phyloP scores from a whole-genome alignment of 2,113 vertebrate species.

The Podarcis cretensis region DNA sequence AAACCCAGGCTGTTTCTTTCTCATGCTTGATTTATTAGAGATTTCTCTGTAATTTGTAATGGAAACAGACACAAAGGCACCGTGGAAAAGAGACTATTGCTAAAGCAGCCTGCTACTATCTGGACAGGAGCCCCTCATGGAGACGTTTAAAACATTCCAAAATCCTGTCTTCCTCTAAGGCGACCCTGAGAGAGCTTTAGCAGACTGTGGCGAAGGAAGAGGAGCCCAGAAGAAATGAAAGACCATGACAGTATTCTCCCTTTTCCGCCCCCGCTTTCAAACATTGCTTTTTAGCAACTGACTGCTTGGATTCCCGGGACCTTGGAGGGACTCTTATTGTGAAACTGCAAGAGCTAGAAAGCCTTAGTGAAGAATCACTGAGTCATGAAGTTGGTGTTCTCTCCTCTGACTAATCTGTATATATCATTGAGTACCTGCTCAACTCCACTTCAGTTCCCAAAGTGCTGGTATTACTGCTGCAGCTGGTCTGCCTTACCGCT shows the following conservation, averaged over 20 bases:
- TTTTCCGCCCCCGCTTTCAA: not conserved
- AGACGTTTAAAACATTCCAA: not conserved
- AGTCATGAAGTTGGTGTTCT: conserved; percentile 65
- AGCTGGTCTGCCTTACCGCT: not conserved
- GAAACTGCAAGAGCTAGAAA: conserved; percentile 61
- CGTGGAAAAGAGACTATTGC: not conserved
- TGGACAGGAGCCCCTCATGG: conserved; percentile 1
- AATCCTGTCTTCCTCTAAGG: not conserved
- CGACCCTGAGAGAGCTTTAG: fast-evolving
- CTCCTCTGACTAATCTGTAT: conserved; percentile 66
- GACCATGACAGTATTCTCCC: not conserved
- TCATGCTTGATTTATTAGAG: not conserved
- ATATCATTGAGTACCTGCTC: conserved; percentile 68
- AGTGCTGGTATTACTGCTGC: not conserved
- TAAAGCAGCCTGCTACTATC: not conserved
- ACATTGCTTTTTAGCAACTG: conserved; percentile 19
- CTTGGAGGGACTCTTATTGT: conserved; percentile 80
- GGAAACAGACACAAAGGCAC: not conserved
- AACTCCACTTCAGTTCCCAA: conserved; percentile 32
- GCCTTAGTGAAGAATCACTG: conserved; percentile 52
- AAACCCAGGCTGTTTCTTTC: not conserved
- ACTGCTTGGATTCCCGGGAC: conserved; percentile 9
- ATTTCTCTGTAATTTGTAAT: not conserved
- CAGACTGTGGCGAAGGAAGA: fast-evolving
- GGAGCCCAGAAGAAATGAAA: not conserved